Evolutionary conservation across 2,797 vertebrate genomes (phyloP), one percentile per base, ranked within the genome.

Genomic region (Rhyacichthys aspro): DNA sequence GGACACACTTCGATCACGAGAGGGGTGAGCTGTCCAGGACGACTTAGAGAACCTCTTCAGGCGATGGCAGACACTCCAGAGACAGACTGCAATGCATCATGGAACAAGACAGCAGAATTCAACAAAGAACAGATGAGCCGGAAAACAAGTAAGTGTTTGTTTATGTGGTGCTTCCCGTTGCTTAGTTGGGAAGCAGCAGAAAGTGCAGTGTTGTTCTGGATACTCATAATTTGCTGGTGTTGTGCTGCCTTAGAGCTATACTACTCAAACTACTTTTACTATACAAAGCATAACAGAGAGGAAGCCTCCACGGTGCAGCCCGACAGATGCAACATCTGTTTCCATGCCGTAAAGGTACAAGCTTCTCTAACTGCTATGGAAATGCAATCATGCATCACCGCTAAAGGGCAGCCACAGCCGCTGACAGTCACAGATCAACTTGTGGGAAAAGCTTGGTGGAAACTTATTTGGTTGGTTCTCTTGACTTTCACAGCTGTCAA

Each of bases 131-230:
- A 78, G 66, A 79, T 81, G 63, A 86, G 74, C 57, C 79, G 78
- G 60, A 93, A 91, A 92, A 93, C 92, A 86, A 92, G 93, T 94
- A 88, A 93, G 89, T 89, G 70, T 74, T 82, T 84, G 59, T 86
- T 79, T 84, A 79, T 72, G 50, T 76, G 70, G 1, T 9, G 1
- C 70, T 84, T 74, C 68, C 8, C 59, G 44, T 53, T 67, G 43
- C 23, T 68, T 72, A 48, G 43, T 76, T 81, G 6, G 39, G 0
- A 19, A 53, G 49, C 44, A 53, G 45, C 32, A 32, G 37, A 59
- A 44, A 19, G 37, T 50, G 17, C 41, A 8, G 12, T 33, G n/a
- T 63, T 55, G 11, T 43, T 16, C 53, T 18, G 64, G n/a, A 54
- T 39, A 8, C 53, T 56, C 38, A 62, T 39, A 64, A 59, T 48